Percentiles rank a stretch among this genome's conserved stretches.
These are phyloP conservation scores for Drosophila nasuta DNA, from an alignment of 1,140 invertebrate species.

Conservation along the genomic window DNA sequence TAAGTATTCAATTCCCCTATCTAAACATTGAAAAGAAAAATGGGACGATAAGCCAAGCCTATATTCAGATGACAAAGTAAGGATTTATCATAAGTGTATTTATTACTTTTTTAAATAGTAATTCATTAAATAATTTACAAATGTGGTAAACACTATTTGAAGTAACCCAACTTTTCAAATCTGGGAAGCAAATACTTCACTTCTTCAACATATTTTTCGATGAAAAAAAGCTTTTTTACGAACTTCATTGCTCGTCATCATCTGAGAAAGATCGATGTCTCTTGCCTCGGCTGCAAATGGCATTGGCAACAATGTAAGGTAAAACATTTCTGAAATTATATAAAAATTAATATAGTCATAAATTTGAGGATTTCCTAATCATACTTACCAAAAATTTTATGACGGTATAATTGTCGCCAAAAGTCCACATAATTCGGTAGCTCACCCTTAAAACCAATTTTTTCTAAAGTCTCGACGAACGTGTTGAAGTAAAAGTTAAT, in stretches of 20 bases:
- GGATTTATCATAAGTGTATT: too few relatives aligned
- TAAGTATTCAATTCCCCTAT: too few relatives aligned
- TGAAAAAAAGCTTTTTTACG: conserved; percentile 39
- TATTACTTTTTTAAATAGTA: too few relatives aligned
- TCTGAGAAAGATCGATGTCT: conserved; percentile 4
- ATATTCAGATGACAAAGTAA: too few relatives aligned
- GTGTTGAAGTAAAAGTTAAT: conserved; percentile 53
- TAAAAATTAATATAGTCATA: neutral
- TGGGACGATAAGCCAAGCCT: too few relatives aligned
- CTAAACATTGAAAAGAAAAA: too few relatives aligned
- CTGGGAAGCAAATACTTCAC: conserved; percentile 37
- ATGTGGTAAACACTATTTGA: conserved; percentile 1
- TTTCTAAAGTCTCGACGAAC: conserved; percentile 53
- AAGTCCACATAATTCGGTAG: conserved; percentile 44
- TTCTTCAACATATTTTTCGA: conserved; percentile 44
- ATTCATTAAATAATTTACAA: neutral
- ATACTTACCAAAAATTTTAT: conserved; percentile 55
- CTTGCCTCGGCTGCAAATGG: conserved; percentile 20
- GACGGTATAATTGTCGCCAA: conserved; percentile 41
- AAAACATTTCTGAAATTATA: conserved; percentile 49
- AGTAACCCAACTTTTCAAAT: conserved; percentile 61
- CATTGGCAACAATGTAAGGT: conserved; percentile 45
- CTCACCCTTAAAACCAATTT: conserved; percentile 55
- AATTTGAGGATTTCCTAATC: neutral
- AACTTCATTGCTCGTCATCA: conserved; percentile 14